Base-by-base conservation (phyloP, 2,888 invertebrate species). In the Chrysolina oricalcia region DNA sequence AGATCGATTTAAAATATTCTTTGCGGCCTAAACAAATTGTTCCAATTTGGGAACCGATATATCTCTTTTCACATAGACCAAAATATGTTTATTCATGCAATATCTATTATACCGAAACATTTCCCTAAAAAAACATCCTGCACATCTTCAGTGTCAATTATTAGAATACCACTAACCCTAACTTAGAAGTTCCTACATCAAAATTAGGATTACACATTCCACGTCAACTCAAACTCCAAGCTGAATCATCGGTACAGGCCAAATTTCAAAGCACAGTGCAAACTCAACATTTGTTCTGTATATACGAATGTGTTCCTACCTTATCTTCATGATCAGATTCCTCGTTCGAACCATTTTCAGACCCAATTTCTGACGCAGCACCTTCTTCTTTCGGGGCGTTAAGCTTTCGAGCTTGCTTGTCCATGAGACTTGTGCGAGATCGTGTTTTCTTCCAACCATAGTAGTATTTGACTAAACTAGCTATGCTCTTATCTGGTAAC, bases 371-470 rank as follows among this genome's bases (percentile, higher is more conserved):
- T 78, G 95, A 94, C 77, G 92, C 92, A 72, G 90, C 89, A 21
- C 81, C 90, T 76, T 94, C 93, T 83, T 95, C 95, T 62, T 95
- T 93, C 13, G 91, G 90, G 72, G 90, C 90, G n/a, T 92, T 91
- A 76, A 93, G 88, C 87, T 93, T 93, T 78, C 92, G 91, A 2
- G 94, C 94, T 86, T 95, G 94, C 80, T 93, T 91, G 90, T 98
- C 98, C 96, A 98, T 98, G 48, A 98, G 91, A 85, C 98, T 98
- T 72, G 96, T 96, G 74, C 97, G 93, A 84, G 96, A 95, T 83
- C 97, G 91, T 23, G 97, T 97, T 88, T 98, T 98, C 89, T 99
- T 99, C 98, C 98, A 98, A 85, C 97, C 96, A 88, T 99, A 99
- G 89, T 98, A 99, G 88, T 98, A 98, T 89, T 98, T 98, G 1